phyloP scores from a whole-genome alignment of 2,797 vertebrate species.

The Salarias fasciatus region DNA sequence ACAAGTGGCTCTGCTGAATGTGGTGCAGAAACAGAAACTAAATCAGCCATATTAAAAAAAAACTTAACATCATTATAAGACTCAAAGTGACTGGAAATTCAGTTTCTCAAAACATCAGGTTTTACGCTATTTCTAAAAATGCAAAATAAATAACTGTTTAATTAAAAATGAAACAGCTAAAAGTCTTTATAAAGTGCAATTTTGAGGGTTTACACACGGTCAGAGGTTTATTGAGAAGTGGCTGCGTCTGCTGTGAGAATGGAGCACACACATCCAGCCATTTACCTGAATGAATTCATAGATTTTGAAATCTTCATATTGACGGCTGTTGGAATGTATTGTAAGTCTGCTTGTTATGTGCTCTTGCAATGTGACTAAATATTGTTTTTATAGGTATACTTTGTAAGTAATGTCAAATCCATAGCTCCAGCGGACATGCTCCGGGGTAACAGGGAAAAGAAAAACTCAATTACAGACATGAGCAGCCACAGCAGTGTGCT shows the following conservation, averaged over 20 bases:
- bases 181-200: conserved; percentile 32
- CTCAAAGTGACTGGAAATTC: conserved; percentile 9
- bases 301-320: background rate
- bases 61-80: background rate
- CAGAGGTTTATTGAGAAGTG: conserved; percentile 10
- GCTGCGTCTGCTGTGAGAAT: background rate
- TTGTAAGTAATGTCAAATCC: background rate
- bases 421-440: background rate
- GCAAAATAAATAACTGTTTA: no score
- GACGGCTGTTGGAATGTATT: background rate
- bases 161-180: conserved; percentile 1
- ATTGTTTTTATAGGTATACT: background rate
- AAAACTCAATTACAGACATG: background rate
- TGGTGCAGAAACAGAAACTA: conserved; percentile 9
- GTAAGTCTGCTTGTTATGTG: no score
- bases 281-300: conserved; percentile 3
- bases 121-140: conserved; percentile 3
- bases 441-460: background rate
- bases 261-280: conserved; percentile 1
- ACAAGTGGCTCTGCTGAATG: background rate
- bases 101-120: no score
- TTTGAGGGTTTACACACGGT: conserved; percentile 6
- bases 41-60: conserved; percentile 3
- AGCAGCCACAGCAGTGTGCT: background rate
- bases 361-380: no score